Conservation (phyloP, 2,888 invertebrate species). For the Falcaria lacertinaria region DNA sequence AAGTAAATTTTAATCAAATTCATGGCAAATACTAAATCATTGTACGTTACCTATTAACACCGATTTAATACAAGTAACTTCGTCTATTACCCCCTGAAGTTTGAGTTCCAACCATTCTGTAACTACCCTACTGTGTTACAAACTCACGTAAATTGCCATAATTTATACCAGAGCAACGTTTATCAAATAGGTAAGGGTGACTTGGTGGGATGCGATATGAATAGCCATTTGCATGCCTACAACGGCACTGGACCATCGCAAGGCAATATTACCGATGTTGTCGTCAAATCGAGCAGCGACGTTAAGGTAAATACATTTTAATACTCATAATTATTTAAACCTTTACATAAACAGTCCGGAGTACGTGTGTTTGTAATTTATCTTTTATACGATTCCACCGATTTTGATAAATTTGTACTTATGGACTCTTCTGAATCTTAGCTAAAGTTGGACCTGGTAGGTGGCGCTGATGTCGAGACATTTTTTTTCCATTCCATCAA, state of each 20-base stretch:
- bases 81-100: neutral
- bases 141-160: constrained; percentile 15
- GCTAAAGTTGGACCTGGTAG: no score
- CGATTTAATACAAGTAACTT: neutral
- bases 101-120: neutral
- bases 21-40: neutral
- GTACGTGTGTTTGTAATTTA: no score
- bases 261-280: constrained; percentile 84
- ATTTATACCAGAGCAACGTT: constrained; percentile 22
- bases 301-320: constrained; percentile 81
- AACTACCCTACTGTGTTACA: constrained; percentile 2
- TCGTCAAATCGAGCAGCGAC: constrained; percentile 96
- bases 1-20: no score
- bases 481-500: no score
- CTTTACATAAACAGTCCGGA: no score
- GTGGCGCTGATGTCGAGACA: no score
- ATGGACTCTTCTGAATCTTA: no score
- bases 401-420: no score
- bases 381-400: no score
- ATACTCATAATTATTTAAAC: neutral
- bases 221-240: constrained; percentile 85
- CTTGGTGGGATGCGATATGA: constrained; percentile 95
- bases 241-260: constrained; percentile 81
- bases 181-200: constrained; percentile 92
- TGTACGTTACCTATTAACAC: neutral